phyloP scores from a whole-genome alignment of 2,113 vertebrate species.

The Todiramphus saurophagus region DNA sequence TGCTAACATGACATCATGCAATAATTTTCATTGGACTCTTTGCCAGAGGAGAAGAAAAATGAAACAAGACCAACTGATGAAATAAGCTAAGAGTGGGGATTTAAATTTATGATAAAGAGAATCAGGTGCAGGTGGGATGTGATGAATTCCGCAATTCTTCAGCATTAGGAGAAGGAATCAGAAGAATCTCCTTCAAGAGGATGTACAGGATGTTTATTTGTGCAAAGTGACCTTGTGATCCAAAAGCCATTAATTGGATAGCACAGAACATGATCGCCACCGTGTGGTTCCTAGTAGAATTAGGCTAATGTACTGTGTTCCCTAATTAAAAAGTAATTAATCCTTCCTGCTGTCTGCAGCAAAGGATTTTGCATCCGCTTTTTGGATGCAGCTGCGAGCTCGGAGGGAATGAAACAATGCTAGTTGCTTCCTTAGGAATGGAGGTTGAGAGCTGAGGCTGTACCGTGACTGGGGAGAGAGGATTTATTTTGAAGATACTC shows the following conservation, averaged over 20 bases:
- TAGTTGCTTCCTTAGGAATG: not conserved
- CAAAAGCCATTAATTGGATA: constrained; percentile 61
- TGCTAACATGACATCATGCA: not conserved
- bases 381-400: not conserved
- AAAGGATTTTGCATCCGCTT: not conserved
- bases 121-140: constrained; percentile 27
- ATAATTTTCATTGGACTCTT: constrained; percentile 43
- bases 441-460: not conserved
- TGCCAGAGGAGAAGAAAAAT: constrained; percentile 16
- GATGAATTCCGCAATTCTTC: constrained; percentile 58
- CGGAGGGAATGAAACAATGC: not conserved
- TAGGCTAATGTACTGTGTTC: constrained; percentile 22
- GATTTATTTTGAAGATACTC: not conserved
- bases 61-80: constrained; percentile 43
- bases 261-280: constrained; percentile 77
- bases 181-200: constrained; percentile 45
- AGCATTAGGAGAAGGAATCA: constrained; percentile 61
- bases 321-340: constrained; percentile 70
- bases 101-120: constrained; percentile 42
- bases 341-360: not conserved
- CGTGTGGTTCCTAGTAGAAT: constrained; percentile 72
- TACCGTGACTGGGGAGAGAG: not conserved
- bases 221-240: constrained; percentile 76
- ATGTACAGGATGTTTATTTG: constrained; percentile 54
- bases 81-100: constrained; percentile 14